Base-by-base conservation (phyloP, 2,113 vertebrate genomes). In the Hymenochirus boettgeri region DNA sequence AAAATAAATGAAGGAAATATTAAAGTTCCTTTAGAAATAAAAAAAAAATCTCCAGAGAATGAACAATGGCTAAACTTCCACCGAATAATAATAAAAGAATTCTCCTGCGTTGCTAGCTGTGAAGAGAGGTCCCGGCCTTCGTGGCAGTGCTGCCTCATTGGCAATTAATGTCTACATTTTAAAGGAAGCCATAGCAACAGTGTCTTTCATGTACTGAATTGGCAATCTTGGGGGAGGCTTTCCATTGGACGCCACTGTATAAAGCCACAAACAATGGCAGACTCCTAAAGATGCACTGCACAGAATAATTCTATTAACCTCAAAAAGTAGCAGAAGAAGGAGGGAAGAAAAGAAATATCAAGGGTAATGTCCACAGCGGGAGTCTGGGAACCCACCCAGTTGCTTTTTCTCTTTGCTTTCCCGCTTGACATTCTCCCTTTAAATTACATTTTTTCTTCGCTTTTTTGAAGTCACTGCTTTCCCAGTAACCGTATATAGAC, bases 121-220 rank as follows among this genome's bases (percentile, higher is more conserved):
- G 33, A 39, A 42, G 45, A 25, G n/a, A 39, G 22, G 45, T 66
- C 56, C 25, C 31, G 22, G 18, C 48, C 19, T 51, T 66, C 29
- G 29, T 51, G 63, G 63, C 46, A 17, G 45, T 12, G 31, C 56
- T 66, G 45, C 33, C 55, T 58, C 55, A 35, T 29, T 67, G 64
- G 33, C 55, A 59, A 59, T 59, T 59, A 59, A 67, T 59, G 64
- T 59, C 64, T 50, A 59, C 46, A 67, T 59, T 67, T 67, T 59
- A 59, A 23, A 58, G n/a, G 35, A 56, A 42, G 50, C 35, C 64
- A 59, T 67, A 67, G 64, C 64, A 67, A 67, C 64, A 18, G 23
- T 31, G 56, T 23, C 47, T 67, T 66, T 67, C 47, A 67, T 67
- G 31, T n/a, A 19, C 15, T 67, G 46, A 51, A 59, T 52, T 67